Base-by-base conservation (phyloP, 53 echinoderm and acorn worm species). In the Echinarachnius parma region DNA sequence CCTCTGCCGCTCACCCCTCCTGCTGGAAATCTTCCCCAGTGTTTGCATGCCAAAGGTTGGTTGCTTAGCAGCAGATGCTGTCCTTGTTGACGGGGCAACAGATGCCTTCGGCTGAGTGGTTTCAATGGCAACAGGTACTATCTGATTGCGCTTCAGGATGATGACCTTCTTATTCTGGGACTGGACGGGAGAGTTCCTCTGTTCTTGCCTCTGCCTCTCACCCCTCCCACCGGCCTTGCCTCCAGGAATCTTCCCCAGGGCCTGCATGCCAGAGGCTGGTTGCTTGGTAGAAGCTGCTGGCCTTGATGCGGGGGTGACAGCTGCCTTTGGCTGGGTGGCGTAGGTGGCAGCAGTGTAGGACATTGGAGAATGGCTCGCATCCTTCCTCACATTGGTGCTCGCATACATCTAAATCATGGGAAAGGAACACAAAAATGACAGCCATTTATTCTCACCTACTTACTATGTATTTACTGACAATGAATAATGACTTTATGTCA, bases 221-320 rank as follows among this genome's bases (percentile, higher is more conserved):
- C 34, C 54, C 70, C 14, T 69, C 1, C 21, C 35, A 26, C 42
- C 74, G 4, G 39, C 28, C 29, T 72, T 72, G 14, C 68, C 52
- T 31, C 68, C 68, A 5, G 74, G 74, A 26, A 72, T 72, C 57
- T 72, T 72, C 26, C 74, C 74, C 39, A 72, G 36, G 23, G 33
- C 74, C 39, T 72, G 34, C 74, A 72, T 37, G 9, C 74, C 57
- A 2, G 44, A 21, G 23, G 21, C 26, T n/a, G 74, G 29, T 1
- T 16, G 37, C 34, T 72, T 56, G 27, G 35, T 13, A 21, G 33
- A 20, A 21, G 53, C 21, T 7, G 31, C 1, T 28, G 55, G 74
- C 9, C 20, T 72, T 1, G n/a, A n/a, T n/a, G 35, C 42, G 1
- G 39, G 56, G 21, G 68, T 2, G 10, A 22, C 34, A 7, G 18